Percentiles rank a stretch among this genome's conserved stretches.
Evolutionary conservation across 1,140 invertebrate genomes (phyloP).

Genomic region (Periplaneta americana): DNA sequence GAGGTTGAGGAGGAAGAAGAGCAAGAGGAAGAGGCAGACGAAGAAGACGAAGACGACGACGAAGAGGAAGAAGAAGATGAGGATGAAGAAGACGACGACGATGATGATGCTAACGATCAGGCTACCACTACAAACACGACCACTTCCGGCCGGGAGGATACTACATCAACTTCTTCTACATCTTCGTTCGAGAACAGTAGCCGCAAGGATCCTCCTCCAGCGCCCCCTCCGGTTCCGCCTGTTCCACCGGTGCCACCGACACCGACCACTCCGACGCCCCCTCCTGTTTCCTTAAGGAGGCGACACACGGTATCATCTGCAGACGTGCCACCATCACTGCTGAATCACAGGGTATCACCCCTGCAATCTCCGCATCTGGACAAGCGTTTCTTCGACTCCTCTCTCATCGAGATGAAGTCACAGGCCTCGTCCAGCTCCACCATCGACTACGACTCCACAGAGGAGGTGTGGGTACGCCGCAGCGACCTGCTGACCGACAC

Average conservation of each 20-base stretch:
- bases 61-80: background rate
- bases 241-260: background rate
- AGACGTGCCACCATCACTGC: background rate
- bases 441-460: conserved; percentile 49
- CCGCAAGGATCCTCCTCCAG: conserved; percentile 23
- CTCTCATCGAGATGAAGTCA: conserved; percentile 73
- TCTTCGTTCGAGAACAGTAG: conserved; percentile 22
- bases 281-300: background rate
- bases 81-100: background rate
- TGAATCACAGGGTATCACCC: conserved; percentile 31
- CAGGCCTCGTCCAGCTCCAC: conserved; percentile 56
- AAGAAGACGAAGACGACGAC: background rate
- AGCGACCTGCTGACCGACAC: conserved; percentile 30
- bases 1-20: conserved; percentile 76
- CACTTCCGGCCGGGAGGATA: conserved; percentile 28
- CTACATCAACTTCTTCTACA: conserved; percentile 21
- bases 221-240: background rate
- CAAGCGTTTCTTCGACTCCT: conserved; percentile 73
- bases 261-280: background rate
- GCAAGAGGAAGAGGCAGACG: background rate
- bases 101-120: background rate
- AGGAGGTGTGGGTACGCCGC: conserved; percentile 67
- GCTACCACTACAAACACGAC: background rate
- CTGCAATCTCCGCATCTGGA: conserved; percentile 64
- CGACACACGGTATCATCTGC: background rate